Percentiles rank a stretch among this genome's conserved stretches.
phyloP scores from a whole-genome alignment of 2,888 invertebrate genomes.

The Branchipolynoe longqiensis region DNA sequence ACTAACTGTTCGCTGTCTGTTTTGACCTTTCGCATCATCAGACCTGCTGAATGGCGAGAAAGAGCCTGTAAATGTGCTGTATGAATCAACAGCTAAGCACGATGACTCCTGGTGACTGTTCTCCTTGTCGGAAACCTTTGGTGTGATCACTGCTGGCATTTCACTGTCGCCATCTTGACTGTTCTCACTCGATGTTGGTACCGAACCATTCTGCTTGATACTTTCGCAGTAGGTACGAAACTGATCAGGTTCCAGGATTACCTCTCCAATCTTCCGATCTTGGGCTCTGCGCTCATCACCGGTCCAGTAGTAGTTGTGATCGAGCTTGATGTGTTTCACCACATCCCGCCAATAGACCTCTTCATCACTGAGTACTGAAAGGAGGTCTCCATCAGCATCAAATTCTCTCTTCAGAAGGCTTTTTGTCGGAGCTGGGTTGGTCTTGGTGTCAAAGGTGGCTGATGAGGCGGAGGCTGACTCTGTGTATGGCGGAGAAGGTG shows the following conservation, averaged over 20 bases:
- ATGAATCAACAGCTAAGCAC: not conserved
- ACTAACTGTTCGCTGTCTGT: conserved; percentile 32
- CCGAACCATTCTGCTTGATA: conserved; percentile 45
- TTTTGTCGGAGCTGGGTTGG: not conserved
- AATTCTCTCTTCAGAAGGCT: conserved; percentile 62
- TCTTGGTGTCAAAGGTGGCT: not conserved
- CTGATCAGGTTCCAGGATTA: conserved; percentile 49
- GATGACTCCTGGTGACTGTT: not conserved
- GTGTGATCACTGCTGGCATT: not conserved
- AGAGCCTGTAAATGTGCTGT: not conserved
- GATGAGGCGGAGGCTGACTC: not conserved
- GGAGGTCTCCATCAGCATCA: not conserved
- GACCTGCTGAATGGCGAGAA: not conserved
- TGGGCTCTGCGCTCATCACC: no score
- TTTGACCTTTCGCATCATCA: not conserved
- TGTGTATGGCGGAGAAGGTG: conserved; percentile 4
- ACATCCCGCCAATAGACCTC: conserved; percentile 44
- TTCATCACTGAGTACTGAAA: not conserved
- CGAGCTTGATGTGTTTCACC: conserved; percentile 61
- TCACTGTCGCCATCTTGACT: conserved; percentile 6
- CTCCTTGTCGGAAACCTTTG: not conserved
- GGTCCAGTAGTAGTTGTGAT: conserved; percentile 63
- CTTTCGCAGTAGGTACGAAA: conserved; percentile 47
- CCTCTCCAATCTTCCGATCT: conserved; percentile 17
- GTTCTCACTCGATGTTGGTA: conserved; percentile 15